These are phyloP conservation scores for Poecilia velifera DNA, from an alignment of 2,797 vertebrate genomes.

Conservation along the genomic window DNA sequence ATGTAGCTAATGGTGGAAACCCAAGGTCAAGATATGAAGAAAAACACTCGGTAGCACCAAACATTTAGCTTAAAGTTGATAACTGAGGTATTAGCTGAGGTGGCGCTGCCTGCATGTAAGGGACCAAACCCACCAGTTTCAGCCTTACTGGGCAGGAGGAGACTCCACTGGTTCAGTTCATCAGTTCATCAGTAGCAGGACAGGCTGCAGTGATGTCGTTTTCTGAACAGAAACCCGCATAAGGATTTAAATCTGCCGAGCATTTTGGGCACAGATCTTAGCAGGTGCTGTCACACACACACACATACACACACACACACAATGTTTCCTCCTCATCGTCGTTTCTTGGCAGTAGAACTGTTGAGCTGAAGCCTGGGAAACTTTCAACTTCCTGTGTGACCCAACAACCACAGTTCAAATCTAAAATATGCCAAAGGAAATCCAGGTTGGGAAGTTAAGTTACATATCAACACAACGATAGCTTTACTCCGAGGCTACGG, in stretches of 20 bases:
- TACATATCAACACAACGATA: too few species aligned
- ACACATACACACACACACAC: not conserved
- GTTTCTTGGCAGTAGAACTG: not conserved
- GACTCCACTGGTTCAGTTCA: not conserved
- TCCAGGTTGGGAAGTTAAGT: not conserved
- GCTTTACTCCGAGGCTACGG: not conserved
- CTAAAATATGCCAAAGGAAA: not conserved
- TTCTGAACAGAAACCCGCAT: not conserved
- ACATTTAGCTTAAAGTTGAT: not conserved
- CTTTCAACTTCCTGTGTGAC: not conserved
- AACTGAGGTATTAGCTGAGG: not conserved
- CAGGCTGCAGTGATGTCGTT: not conserved
- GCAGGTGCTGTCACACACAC: not conserved
- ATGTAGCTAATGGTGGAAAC: not conserved
- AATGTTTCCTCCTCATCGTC: not conserved
- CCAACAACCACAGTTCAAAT: not conserved
- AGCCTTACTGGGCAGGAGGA: not conserved
- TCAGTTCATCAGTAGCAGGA: not conserved
- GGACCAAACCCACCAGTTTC: not conserved
- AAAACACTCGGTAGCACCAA: not conserved
- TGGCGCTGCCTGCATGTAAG: not conserved
- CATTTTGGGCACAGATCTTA: not conserved
- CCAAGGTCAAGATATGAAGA: not conserved
- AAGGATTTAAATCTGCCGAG: not conserved
- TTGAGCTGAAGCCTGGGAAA: not conserved